phyloP scores from a whole-genome alignment of 2,797 vertebrate species.

The Oreortyx pictus region DNA sequence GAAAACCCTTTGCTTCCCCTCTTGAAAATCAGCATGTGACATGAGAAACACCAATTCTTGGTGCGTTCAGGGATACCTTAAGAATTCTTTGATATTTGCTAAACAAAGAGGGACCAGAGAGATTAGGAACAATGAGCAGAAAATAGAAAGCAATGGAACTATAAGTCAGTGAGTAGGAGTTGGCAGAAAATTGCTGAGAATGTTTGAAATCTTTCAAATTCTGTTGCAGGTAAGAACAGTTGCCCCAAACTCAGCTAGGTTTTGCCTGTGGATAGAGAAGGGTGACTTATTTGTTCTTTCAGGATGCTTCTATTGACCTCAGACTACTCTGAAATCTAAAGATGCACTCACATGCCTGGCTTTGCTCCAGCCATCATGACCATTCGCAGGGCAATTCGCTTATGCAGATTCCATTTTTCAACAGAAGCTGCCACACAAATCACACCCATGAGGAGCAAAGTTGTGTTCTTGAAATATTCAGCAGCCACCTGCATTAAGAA shows the following conservation, averaged over 20 bases:
- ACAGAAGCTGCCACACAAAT: slow-evolving; percentile 97
- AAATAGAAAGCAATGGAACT: not conserved
- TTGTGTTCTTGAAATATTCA: slow-evolving; percentile 98
- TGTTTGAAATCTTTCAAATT: not conserved
- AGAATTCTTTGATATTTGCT: not conserved
- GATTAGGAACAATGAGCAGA: not conserved
- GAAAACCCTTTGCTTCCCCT: not conserved
- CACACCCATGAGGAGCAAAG: slow-evolving; percentile 94
- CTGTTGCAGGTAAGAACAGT: not conserved
- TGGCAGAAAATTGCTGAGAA: not conserved
- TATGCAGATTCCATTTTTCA: slow-evolving; percentile 98
- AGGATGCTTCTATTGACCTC: not conserved
- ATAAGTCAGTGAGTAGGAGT: not conserved
- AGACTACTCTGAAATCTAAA: not conserved
- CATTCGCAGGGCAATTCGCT: slow-evolving; percentile 95
- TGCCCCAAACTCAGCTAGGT: not conserved
- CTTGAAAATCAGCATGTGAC: not conserved
- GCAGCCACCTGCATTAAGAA: slow-evolving; percentile 87
- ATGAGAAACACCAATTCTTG: not conserved
- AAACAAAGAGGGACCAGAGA: not conserved
- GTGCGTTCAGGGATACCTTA: not conserved
- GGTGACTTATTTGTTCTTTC: not conserved
- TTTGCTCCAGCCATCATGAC: slow-evolving; percentile 97
- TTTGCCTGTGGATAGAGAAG: not conserved
- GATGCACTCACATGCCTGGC: slow-evolving; percentile 91